Base-by-base conservation (phyloP, 2,113 vertebrate species). In the Tautogolabrus adspersus region DNA sequence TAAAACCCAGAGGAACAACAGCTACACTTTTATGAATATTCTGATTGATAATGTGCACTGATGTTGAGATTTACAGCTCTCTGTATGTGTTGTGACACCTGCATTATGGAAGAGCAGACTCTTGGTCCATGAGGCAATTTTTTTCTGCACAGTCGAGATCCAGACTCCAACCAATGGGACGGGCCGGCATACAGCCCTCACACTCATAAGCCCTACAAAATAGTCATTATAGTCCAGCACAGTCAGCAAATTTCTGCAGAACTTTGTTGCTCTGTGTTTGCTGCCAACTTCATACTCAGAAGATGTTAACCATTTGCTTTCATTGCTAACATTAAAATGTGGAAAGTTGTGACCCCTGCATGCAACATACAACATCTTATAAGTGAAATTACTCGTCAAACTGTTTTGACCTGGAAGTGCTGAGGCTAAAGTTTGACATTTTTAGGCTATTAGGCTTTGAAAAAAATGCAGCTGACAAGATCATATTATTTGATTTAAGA, bases 201-300 rank as follows among this genome's bases (percentile, higher is more conserved):
- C 81, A 81, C 77, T 84, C 65, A 6, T 72, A 75, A 88, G 69
- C 76, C 69, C 54, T 54, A 69, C 86, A 76, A 87, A 90, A 87
- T 82, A 86, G 87, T 89, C 84, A 92, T 92, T 92, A 88, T 72
- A 77, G 84, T 85, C 81, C 58, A 74, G 72, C 71, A 10, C 51
- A 46, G 84, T 89, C 90, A 91, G 93, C 89, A 85, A 58, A 85
- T 91, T 87, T 75, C 42, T 52, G 71, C 60, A 83, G 81, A 78
- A 89, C 77, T 83, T 86, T 79, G 63, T 54, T 63, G 64, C 59
- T 72, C 54, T 0, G 44, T 81, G 68, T 77, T 80, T 71, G 71
- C 83, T 81, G 86, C 72, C 66, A 72, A 54, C 42, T 60, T 72
- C 62, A 70, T 72, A 64, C 51, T 72, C 26, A 51, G 42, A 70